A percentile compares a stretch with the other conserved stretches of the same genome.
These are phyloP conservation scores for Enteromius mattozi DNA, from an alignment of 2,797 vertebrate species.

Conservation along the genomic window DNA sequence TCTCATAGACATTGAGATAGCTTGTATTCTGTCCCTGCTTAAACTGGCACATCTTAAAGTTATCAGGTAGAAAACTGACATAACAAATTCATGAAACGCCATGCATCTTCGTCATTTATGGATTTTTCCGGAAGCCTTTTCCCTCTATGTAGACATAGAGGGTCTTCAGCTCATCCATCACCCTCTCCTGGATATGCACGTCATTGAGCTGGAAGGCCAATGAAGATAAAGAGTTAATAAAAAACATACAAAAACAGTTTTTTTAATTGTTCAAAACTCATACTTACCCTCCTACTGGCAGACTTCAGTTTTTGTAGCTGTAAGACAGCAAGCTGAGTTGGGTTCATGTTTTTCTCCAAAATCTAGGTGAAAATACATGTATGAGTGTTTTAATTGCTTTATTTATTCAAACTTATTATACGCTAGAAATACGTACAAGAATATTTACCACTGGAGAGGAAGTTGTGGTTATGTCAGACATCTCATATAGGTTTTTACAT, in stretches of 20 bases:
- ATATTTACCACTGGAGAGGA: not conserved
- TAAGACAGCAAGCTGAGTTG: slow-evolving; percentile 42
- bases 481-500: slow-evolving; percentile 28
- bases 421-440: not conserved
- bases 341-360: slow-evolving; percentile 10
- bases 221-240: not conserved
- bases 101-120: not conserved
- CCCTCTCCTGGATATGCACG: slow-evolving; percentile 41
- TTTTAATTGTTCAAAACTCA: not conserved
- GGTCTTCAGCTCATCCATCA: slow-evolving; percentile 58
- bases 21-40: slow-evolving; percentile 4
- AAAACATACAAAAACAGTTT: not conserved
- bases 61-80: not conserved
- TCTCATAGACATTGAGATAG: not conserved
- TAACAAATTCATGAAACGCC: not conserved
- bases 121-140: slow-evolving; percentile 49
- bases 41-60: slow-evolving; percentile 5
- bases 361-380: slow-evolving; percentile 27
- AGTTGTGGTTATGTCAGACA: not conserved
- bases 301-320: slow-evolving; percentile 53
- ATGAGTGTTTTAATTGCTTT: not conserved
- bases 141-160: slow-evolving; percentile 59
- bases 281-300: slow-evolving; percentile 37
- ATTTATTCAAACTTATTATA: not conserved
- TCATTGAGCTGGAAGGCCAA: slow-evolving; percentile 35